Conservation (phyloP, 2,113 vertebrate genomes). For the Hyaena hyaena region DNA sequence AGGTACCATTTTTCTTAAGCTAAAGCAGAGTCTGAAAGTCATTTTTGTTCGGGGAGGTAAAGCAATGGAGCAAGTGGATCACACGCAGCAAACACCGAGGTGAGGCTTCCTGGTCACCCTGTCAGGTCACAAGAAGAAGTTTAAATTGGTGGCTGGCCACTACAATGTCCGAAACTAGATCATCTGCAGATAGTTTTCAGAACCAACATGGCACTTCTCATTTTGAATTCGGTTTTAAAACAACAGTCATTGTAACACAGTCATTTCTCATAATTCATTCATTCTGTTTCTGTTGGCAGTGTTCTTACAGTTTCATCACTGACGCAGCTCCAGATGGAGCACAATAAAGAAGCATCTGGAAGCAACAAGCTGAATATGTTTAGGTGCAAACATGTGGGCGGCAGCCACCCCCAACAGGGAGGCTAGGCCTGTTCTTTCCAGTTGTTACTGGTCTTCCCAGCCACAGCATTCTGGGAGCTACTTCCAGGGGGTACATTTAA, state of each 20-base stretch:
- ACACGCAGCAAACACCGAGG: fast-evolving
- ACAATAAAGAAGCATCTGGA: background rate
- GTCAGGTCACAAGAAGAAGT: background rate
- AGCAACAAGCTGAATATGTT: background rate
- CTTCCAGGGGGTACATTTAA: too few species aligned
- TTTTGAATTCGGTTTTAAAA: conserved; percentile 1
- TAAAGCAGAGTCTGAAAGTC: background rate
- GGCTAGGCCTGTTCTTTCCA: background rate
- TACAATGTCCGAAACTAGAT: background rate
- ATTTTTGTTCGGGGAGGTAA: background rate
- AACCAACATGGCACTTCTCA: background rate
- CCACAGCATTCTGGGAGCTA: background rate
- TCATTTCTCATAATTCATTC: background rate
- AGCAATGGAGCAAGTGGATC: background rate
- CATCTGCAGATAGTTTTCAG: background rate
- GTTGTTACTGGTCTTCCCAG: background rate
- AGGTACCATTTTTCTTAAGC: background rate
- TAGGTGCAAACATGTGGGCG: fast-evolving
- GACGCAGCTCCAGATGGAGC: background rate
- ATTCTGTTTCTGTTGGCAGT: background rate
- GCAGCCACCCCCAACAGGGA: background rate
- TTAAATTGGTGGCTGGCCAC: background rate
- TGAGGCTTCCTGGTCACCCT: background rate
- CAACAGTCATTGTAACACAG: background rate
- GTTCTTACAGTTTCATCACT: background rate